Conservation (phyloP, 1,140 invertebrate genomes). For the Sesamia nonagrioides region DNA sequence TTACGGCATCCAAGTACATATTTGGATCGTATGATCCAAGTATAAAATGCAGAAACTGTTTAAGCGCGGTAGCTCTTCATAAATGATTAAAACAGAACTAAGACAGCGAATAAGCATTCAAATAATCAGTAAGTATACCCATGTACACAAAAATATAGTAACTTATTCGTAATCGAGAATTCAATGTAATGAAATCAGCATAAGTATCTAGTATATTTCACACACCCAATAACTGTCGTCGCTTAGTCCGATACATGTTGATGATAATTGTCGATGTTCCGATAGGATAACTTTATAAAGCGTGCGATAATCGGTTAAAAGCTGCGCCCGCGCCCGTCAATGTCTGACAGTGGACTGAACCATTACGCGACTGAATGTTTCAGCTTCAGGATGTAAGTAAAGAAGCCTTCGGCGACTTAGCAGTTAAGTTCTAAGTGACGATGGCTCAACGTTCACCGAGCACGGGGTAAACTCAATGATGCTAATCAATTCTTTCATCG, state of each 20-base stretch:
- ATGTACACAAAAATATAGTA: no score
- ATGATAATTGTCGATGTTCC: not conserved
- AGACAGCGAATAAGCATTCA: no score
- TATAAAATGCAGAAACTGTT: no score
- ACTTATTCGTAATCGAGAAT: no score
- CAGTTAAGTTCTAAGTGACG: slow-evolving; percentile 48
- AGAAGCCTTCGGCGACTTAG: slow-evolving; percentile 50
- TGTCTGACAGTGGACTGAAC: slow-evolving; percentile 58
- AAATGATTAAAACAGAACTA: no score
- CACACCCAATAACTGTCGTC: slow-evolving; percentile 6
- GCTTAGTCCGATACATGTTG: slow-evolving; percentile 19
- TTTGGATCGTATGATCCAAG: no score
- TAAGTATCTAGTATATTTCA: not conserved
- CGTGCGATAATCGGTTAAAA: slow-evolving; percentile 22
- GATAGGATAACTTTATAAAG: not conserved
- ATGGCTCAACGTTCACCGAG: slow-evolving; percentile 27
- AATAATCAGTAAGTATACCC: no score
- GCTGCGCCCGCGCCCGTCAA: slow-evolving; percentile 52
- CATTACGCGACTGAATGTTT: slow-evolving; percentile 37
- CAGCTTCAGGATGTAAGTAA: slow-evolving; percentile 39
- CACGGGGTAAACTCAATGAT: slow-evolving; percentile 6
- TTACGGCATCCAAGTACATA: no score
- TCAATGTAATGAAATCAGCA: not conserved
- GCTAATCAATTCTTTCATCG: slow-evolving; percentile 43
- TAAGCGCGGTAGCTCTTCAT: no score